Conservation (phyloP, 2,888 invertebrate species). For the Drosophila melanosoma region DNA sequence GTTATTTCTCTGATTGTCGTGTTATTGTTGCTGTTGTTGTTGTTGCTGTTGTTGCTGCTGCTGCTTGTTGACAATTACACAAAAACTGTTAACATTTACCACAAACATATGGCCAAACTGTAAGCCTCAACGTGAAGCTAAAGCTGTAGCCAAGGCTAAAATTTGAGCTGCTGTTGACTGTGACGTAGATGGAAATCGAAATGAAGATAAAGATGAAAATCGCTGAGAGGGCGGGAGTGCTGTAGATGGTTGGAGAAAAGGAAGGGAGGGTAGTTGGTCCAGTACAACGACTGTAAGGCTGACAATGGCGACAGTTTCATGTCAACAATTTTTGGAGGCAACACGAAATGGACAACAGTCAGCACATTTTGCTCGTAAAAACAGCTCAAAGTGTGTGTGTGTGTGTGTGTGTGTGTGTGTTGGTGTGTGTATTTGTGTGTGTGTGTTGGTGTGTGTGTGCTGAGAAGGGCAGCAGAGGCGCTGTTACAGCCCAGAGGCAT, state of each 20-base stretch:
- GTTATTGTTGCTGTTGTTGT: slow-evolving; percentile 24
- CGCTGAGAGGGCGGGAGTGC: background rate
- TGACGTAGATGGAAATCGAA: slow-evolving; percentile 19
- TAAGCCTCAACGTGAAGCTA: slow-evolving; percentile 25
- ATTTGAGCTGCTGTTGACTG: background rate
- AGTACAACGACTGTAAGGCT: slow-evolving; percentile 4
- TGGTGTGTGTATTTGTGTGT: background rate
- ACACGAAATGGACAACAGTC: slow-evolving; percentile 73
- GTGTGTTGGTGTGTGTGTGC: background rate
- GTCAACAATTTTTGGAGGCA: slow-evolving; percentile 66
- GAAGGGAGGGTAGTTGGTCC: background rate
- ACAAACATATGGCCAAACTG: slow-evolving; percentile 66
- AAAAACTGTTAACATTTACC: slow-evolving; percentile 78
- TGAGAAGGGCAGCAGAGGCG: no score
- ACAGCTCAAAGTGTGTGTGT: slow-evolving; percentile 28
- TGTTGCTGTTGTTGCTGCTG: background rate
- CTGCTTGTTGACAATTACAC: slow-evolving; percentile 74
- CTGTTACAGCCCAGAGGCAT: slow-evolving; percentile 15
- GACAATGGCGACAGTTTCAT: slow-evolving; percentile 73
- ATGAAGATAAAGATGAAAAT: slow-evolving; percentile 35
- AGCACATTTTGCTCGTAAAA: slow-evolving; percentile 77
- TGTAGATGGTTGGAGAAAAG: no score
- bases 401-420: background rate
- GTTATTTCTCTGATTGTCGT: slow-evolving; percentile 67
- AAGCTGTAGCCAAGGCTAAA: slow-evolving; percentile 2